Evolutionary conservation across 2,113 vertebrate species (phyloP).

Genomic region (Clinocottus analis): DNA sequence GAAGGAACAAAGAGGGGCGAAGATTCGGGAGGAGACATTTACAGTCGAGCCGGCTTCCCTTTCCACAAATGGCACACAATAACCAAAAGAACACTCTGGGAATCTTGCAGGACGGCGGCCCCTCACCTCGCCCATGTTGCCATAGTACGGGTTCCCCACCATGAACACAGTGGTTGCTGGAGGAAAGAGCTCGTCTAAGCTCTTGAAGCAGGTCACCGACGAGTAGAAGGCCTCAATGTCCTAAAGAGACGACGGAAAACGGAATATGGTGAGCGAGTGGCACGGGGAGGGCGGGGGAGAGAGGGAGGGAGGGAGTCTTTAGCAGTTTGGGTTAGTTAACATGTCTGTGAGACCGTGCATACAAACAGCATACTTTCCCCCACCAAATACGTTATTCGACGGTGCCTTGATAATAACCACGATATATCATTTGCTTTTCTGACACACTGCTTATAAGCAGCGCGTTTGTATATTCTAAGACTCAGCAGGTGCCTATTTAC

Average conservation of each 20-base stretch:
- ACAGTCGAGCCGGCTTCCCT: background rate
- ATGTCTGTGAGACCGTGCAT: background rate
- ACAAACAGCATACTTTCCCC: background rate
- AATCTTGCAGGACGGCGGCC: slow-evolving; percentile 22
- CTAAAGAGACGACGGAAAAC: slow-evolving; percentile 74
- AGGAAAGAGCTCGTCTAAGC: slow-evolving; percentile 93
- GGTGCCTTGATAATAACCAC: background rate
- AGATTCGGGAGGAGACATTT: background rate
- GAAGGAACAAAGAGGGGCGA: background rate
- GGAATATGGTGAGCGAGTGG: background rate
- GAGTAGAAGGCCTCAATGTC: slow-evolving; percentile 93
- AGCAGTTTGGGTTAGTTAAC: too few species aligned
- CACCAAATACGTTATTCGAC: background rate
- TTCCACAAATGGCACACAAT: background rate
- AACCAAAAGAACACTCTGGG: background rate
- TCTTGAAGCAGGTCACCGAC: slow-evolving; percentile 86
- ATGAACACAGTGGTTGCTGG: slow-evolving; percentile 90
- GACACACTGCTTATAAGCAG: background rate
- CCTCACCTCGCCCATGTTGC: slow-evolving; percentile 93
- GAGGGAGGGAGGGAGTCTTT: too few species aligned
- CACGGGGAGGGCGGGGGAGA: too few species aligned
- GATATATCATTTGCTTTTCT: background rate
- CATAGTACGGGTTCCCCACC: slow-evolving; percentile 96
- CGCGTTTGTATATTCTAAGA: too few species aligned
- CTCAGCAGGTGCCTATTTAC: too few species aligned